phyloP scores from a whole-genome alignment of 2,113 vertebrate genomes.

The Tinamus guttatus region DNA sequence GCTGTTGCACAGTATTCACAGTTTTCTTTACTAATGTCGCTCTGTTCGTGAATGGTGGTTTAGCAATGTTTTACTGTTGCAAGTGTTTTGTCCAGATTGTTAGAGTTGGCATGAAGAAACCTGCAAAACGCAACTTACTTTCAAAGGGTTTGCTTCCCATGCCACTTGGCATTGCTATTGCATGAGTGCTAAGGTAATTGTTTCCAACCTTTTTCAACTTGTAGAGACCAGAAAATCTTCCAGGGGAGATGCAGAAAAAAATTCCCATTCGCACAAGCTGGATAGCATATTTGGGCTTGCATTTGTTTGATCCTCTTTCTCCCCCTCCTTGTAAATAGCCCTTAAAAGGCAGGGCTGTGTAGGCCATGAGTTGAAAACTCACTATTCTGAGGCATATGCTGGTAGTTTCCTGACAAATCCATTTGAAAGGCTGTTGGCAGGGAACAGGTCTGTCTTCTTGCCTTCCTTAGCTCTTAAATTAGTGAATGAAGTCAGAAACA shows the following conservation, averaged over 20 bases:
- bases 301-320: not conserved
- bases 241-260: not conserved
- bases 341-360: not conserved
- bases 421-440: not conserved
- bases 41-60: not conserved
- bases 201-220: not conserved
- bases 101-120: not conserved
- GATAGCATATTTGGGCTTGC: not conserved
- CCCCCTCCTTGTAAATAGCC: not conserved
- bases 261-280: not conserved
- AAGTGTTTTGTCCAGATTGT: not conserved
- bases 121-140: not conserved
- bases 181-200: not conserved
- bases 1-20: not conserved
- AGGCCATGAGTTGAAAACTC: not conserved
- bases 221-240: not conserved
- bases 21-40: not conserved
- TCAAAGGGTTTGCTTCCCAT: not conserved
- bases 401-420: not conserved
- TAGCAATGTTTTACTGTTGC: not conserved
- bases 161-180: not conserved
- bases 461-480: not conserved
- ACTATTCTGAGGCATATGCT: fast-evolving
- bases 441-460: not conserved
- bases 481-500: not conserved